Percentiles rank a stretch among this genome's conserved stretches.
Conservation (phyloP, 2,113 vertebrate species). For the Caloenas nicobarica region DNA sequence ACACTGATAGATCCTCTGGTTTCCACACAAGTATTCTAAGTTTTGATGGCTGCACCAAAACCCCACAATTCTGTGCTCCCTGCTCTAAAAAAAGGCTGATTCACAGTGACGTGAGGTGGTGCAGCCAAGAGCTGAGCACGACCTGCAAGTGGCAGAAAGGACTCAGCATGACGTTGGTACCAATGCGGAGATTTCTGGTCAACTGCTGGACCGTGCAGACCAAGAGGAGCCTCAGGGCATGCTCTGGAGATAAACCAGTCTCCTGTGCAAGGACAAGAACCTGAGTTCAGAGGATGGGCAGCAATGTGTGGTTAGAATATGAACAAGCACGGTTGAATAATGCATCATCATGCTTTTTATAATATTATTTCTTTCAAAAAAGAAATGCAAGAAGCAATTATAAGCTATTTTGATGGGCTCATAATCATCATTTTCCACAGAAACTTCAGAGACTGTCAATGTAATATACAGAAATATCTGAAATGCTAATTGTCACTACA, state of each 20-base stretch:
- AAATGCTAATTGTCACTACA: constrained; percentile 30
- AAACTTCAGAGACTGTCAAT: constrained; percentile 34
- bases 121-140: not conserved
- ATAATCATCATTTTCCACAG: constrained; percentile 31
- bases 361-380: not conserved
- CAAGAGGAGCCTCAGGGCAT: not conserved
- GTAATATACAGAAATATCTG: constrained; percentile 31
- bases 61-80: not conserved
- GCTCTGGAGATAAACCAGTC: not conserved
- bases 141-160: not conserved
- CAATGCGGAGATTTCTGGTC: not conserved
- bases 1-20: constrained; percentile 25
- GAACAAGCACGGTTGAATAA: not conserved
- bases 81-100: not conserved
- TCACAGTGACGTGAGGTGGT: not conserved
- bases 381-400: not conserved
- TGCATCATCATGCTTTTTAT: not conserved
- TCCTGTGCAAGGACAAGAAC: not conserved
- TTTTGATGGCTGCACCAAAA: not conserved
- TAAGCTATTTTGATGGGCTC: constrained; percentile 6
- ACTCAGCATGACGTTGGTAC: not conserved
- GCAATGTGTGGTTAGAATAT: not conserved
- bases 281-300: not conserved
- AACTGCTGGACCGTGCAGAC: not conserved
- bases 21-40: not conserved